Evolutionary conservation across 1,140 invertebrate species (phyloP).

Genomic region (Apis dorsata): DNA sequence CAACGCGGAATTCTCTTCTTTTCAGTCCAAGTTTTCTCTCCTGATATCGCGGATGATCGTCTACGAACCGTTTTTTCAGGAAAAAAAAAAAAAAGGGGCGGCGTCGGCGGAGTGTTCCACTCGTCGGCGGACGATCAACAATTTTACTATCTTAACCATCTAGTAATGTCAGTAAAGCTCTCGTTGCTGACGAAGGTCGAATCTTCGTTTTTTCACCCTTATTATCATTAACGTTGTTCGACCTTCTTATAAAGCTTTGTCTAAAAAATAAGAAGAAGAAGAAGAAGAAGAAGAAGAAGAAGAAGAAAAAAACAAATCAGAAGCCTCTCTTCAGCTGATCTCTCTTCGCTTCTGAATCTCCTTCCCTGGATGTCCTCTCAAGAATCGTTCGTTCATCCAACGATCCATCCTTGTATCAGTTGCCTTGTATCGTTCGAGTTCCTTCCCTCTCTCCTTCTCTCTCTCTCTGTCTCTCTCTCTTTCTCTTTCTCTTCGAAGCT

Average conservation of each 20-base stretch:
- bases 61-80: conserved; percentile 18
- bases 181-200: conserved; percentile 35
- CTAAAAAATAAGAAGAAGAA: neutral
- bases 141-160: conserved; percentile 68
- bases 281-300: neutral
- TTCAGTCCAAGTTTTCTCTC: conserved; percentile 51
- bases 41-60: conserved; percentile 42
- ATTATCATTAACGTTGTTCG: neutral
- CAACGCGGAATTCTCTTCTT: conserved; percentile 7
- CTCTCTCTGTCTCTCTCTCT: neutral
- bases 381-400: conserved; percentile 5
- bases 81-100: too few relatives aligned
- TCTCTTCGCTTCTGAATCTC: conserved; percentile 6
- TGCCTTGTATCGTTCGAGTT: neutral
- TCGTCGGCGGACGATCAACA: conserved; percentile 51
- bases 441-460: too few relatives aligned
- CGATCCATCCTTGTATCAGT: conserved; percentile 13
- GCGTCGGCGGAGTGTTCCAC: neutral
- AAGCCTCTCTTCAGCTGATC: conserved; percentile 54
- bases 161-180: conserved; percentile 74
- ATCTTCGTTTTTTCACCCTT: conserved; percentile 2
- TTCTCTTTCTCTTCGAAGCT: neutral
- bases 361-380: conserved; percentile 8
- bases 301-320: neutral
- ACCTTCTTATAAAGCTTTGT: conserved; percentile 50